Base-by-base conservation (phyloP, 2,113 vertebrate genomes). In the Tachycineta bicolor region DNA sequence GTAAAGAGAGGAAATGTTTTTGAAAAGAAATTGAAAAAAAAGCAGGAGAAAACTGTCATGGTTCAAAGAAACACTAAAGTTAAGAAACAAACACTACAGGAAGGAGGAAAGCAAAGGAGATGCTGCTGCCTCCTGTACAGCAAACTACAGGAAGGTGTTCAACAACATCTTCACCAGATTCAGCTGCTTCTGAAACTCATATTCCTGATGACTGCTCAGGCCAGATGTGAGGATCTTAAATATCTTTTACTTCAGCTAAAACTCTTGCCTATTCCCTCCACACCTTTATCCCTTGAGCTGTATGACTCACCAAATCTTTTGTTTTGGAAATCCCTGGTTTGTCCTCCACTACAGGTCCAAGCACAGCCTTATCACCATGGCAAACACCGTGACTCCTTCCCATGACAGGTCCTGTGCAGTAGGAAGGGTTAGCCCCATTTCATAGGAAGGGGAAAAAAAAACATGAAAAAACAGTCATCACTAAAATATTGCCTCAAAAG, bases 371-470 rank as follows among this genome's bases (percentile, higher is more conserved):
- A 4, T 44, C 17, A 4, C 70, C 19, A 14, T 1, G 2, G 83
- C 81, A 70, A 46, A 44, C 39, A 11, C 59, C 2, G 58, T n/a
- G n/a, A 25, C 49, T 78, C 22, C 9, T 5, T 34, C 39, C 50
- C 11, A 0, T 5, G 14, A 56, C 2, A 39, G 25, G 2, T 37
- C 24, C 50, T 25, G 34, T 17, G 55, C 52, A 20, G 31, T 0
- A 3, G 15, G 39, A 67, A 87, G 24, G 43, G 16, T 53, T n/a
- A 49, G 24, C 34, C 71, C 22, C 12, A 5, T 49, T 53, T 41
- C 47, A 37, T 8, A 2, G 34, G 14, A 19, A 26, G 5, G 10
- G 3, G 2, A 11, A 12, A 2, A 12, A 8, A 6, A 37, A 23
- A 12, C 6, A 23, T 31, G 37, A 37, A 4, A 52, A 47, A 70